Conservation (phyloP, 2,113 vertebrate species). For the Tragelaphus imberbis region DNA sequence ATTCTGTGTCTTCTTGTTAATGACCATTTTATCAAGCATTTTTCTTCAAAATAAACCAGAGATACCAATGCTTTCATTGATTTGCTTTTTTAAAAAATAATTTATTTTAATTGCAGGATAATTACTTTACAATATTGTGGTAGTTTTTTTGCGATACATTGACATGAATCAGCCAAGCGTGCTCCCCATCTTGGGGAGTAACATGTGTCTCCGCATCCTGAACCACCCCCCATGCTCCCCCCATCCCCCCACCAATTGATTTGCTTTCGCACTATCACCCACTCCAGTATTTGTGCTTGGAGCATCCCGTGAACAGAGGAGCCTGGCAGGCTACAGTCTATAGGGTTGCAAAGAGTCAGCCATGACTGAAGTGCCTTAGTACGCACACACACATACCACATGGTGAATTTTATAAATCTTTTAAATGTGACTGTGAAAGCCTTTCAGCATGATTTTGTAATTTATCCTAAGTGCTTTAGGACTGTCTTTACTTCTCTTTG, state of each 20-base stretch:
- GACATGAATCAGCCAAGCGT: background rate
- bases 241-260: background rate
- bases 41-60: background rate
- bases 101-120: background rate
- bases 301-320: background rate
- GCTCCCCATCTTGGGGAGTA: background rate
- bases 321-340: background rate
- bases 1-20: conserved; percentile 12
- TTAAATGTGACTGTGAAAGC: background rate
- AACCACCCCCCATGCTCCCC: background rate
- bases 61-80: background rate
- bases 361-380: background rate
- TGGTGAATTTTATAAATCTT: conserved; percentile 6
- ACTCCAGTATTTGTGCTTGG: background rate
- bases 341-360: background rate
- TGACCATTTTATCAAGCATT: background rate
- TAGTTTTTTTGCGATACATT: background rate
- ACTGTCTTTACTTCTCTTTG: background rate
- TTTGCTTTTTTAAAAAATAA: background rate
- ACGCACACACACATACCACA: background rate
- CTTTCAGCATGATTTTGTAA: conserved; percentile 17
- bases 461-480: background rate
- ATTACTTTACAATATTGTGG: background rate
- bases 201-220: background rate
- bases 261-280: background rate